phyloP scores from a whole-genome alignment of 2,888 invertebrate species.

The Clanis bilineata region DNA sequence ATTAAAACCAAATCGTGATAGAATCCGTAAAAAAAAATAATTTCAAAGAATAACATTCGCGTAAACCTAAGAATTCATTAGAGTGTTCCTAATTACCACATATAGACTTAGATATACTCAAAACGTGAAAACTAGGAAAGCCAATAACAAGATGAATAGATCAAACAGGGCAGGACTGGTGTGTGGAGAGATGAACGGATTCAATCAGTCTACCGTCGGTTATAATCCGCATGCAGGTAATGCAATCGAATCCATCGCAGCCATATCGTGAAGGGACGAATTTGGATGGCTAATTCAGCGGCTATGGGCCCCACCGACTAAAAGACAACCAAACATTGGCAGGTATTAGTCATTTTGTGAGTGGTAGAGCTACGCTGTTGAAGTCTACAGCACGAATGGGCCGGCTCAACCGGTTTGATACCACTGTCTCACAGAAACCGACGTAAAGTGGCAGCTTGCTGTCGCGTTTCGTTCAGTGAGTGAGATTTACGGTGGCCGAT shows the following conservation, averaged over 20 bases:
- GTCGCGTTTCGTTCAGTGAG: too few relatives aligned
- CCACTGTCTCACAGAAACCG: too few relatives aligned
- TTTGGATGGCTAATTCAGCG: neutral
- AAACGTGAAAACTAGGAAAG: neutral
- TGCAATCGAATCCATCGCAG: constrained; percentile 42
- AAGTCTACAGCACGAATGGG: too few relatives aligned
- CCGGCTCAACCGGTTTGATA: too few relatives aligned
- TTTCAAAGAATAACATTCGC: too few relatives aligned
- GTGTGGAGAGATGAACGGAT: constrained; percentile 15
- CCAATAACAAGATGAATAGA: neutral
- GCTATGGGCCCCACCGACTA: neutral
- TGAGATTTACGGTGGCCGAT: too few relatives aligned
- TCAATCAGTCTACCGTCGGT: constrained; percentile 35
- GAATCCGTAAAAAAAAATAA: too few relatives aligned
- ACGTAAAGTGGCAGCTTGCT: too few relatives aligned
- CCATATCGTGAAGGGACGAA: constrained; percentile 24
- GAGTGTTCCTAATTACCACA: too few relatives aligned
- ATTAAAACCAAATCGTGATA: too few relatives aligned
- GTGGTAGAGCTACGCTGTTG: neutral
- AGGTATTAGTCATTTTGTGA: neutral
- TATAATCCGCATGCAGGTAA: constrained; percentile 48
- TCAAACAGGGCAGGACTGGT: neutral
- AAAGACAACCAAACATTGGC: neutral
- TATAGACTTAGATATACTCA: too few relatives aligned
- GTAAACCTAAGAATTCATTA: too few relatives aligned